phyloP scores from a whole-genome alignment of 2,113 vertebrate genomes.

The Prunella himalayana region DNA sequence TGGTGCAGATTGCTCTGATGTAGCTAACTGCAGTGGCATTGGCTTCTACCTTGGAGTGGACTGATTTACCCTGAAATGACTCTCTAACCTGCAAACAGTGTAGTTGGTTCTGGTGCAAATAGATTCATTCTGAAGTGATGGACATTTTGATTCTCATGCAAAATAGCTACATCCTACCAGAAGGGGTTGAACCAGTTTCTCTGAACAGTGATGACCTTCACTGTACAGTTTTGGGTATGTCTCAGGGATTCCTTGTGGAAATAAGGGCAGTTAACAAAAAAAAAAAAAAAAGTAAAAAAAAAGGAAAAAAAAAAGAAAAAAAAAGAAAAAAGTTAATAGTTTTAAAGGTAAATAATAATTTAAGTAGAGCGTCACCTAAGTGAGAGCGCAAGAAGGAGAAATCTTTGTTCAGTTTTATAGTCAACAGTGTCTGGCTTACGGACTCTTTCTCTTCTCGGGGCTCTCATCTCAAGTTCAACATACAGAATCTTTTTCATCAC shows the following conservation, averaged over 20 bases:
- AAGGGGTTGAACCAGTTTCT: constrained; percentile 72
- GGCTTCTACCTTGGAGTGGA: constrained; percentile 48
- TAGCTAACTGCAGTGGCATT: constrained; percentile 2
- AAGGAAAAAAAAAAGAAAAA: neutral
- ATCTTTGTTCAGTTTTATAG: constrained; percentile 53
- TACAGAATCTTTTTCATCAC: constrained; percentile 67
- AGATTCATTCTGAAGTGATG: constrained; percentile 23
- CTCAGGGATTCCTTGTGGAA: constrained; percentile 85
- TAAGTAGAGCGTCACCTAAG: constrained; percentile 72
- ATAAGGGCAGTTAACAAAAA: constrained; percentile 77
- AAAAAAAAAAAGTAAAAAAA: constrained; percentile 4
- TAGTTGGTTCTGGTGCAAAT: constrained; percentile 3
- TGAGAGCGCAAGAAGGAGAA: constrained; percentile 72
- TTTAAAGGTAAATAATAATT: constrained; percentile 73
- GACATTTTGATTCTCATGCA: constrained; percentile 21
- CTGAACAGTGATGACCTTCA: constrained; percentile 70
- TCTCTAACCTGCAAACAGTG: constrained; percentile 24
- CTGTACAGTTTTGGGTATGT: constrained; percentile 78
- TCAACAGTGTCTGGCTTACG: constrained; percentile 46
- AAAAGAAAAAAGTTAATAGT: constrained; percentile 61
- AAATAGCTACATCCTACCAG: constrained; percentile 48
- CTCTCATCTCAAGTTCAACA: constrained; percentile 72
- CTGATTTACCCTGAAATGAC: constrained; percentile 55
- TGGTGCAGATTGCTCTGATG: constrained; percentile 32
- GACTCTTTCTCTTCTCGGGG: constrained; percentile 65